Evolutionary conservation across 2,888 invertebrate species (phyloP).

Genomic region (Conus canariensis): DNA sequence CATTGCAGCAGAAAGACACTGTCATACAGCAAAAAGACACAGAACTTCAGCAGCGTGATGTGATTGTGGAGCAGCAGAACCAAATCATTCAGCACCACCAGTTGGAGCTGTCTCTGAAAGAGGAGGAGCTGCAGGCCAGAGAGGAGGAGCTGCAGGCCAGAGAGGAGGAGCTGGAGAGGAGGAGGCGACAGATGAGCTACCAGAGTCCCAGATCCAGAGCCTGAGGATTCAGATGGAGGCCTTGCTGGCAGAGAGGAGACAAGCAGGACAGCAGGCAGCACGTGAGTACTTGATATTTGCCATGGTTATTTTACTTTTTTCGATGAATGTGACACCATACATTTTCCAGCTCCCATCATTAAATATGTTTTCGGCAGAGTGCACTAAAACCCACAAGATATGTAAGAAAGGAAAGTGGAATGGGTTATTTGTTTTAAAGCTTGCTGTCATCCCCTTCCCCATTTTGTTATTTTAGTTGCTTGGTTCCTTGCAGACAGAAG

Average conservation of each 20-base stretch:
- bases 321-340: no score
- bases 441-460: no score
- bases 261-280: constrained; percentile 22
- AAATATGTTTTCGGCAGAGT: no score
- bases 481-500: no score
- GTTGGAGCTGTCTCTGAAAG: neutral
- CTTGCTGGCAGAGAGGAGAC: constrained; percentile 28
- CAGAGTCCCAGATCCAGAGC: constrained; percentile 28
- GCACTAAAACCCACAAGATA: no score
- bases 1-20: constrained; percentile 15
- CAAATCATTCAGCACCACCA: neutral
- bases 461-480: no score
- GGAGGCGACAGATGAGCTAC: constrained; percentile 28
- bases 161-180: constrained; percentile 32
- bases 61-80: neutral
- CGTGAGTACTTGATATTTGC: neutral
- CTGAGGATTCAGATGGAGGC: constrained; percentile 34
- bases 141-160: neutral
- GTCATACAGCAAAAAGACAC: constrained; percentile 25
- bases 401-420: no score
- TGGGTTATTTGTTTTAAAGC: no score
- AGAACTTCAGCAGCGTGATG: neutral
- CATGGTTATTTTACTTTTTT: no score
- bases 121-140: neutral
- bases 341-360: no score